Conservation (phyloP, 2,888 invertebrate species). For the Drosophila buzzatii region DNA sequence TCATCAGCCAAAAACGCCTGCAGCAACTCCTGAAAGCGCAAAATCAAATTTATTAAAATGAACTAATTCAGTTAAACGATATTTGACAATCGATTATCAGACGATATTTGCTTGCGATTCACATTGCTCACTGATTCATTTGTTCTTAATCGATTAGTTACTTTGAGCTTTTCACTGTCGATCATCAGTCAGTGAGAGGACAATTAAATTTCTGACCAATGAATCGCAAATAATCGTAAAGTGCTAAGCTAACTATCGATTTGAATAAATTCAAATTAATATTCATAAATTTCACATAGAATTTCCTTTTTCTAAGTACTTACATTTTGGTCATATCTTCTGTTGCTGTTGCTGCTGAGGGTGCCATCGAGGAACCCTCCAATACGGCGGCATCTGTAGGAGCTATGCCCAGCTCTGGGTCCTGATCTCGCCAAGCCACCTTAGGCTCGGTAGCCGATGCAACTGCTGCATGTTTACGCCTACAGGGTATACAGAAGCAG, state of each 20-base stretch:
- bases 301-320: slow-evolving; percentile 6
- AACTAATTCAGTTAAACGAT: neutral
- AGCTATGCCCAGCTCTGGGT: slow-evolving; percentile 78
- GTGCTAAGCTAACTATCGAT: neutral
- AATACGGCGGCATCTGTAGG: slow-evolving; percentile 85
- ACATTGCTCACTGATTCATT: neutral
- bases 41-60: neutral
- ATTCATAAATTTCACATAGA: neutral
- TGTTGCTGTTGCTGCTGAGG: slow-evolving; percentile 33
- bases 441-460: slow-evolving; percentile 36
- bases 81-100: neutral
- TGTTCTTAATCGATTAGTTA: neutral
- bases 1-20: slow-evolving; percentile 78
- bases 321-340: slow-evolving; percentile 54
- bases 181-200: neutral
- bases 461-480: slow-evolving; percentile 65
- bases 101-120: neutral
- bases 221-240: no score
- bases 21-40: slow-evolving; percentile 81
- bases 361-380: slow-evolving; percentile 86
- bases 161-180: neutral
- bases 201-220: neutral
- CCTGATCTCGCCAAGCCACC: slow-evolving; percentile 82
- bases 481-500: slow-evolving; percentile 85
- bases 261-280: neutral